Conservation (phyloP, 2,797 vertebrate species). For the Phrynocephalus vlangalii region DNA sequence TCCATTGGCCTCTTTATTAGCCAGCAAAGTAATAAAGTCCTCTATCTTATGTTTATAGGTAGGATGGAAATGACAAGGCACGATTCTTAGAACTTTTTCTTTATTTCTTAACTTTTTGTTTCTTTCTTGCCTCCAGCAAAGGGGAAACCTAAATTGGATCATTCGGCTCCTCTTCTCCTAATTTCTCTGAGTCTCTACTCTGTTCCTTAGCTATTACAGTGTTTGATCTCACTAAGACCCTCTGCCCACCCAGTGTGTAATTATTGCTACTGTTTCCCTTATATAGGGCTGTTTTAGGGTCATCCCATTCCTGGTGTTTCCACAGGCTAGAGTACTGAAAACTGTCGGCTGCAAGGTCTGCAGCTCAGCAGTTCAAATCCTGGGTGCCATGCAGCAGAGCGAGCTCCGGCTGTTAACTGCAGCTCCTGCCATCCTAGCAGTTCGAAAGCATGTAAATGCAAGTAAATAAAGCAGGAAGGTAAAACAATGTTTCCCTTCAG, state of each 20-base stretch:
- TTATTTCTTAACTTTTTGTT: too few relatives aligned
- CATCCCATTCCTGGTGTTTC: too few relatives aligned
- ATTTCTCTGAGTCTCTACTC: not conserved
- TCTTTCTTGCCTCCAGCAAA: not conserved
- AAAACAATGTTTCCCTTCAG: too few relatives aligned
- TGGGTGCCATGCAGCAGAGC: too few relatives aligned
- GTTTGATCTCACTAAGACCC: not conserved
- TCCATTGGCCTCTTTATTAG: not conserved
- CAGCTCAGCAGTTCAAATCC: too few relatives aligned
- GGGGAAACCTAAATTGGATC: not conserved
- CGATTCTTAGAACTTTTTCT: not conserved
- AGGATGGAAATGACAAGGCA: not conserved
- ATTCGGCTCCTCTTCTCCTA: not conserved
- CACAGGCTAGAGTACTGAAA: too few relatives aligned
- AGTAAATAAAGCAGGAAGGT: too few relatives aligned
- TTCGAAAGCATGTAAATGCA: too few relatives aligned
- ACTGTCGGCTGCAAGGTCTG: too few relatives aligned
- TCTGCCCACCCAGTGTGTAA: not conserved
- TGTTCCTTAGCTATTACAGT: not conserved
- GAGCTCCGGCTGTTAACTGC: too few relatives aligned
- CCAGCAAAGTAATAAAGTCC: not conserved
- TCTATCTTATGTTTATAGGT: slow-evolving; percentile 1
- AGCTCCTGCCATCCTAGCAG: too few relatives aligned
- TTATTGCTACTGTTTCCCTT: not conserved
- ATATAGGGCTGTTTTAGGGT: not conserved